Conservation (phyloP, 2,888 invertebrate genomes). For the Dichetophora obliterata region DNA sequence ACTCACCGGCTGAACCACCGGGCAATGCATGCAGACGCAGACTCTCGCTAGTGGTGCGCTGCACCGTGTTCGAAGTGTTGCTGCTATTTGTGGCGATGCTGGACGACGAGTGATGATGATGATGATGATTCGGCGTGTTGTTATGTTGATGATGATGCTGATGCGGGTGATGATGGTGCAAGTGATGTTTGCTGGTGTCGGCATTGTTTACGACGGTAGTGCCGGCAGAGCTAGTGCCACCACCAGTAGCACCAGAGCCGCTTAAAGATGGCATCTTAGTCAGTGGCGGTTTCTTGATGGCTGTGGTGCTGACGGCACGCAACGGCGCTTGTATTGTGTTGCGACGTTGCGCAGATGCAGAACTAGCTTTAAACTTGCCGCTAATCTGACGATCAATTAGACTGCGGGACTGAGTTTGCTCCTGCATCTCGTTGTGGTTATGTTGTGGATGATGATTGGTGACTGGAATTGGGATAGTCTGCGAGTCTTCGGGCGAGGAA, state of each 20-base stretch:
- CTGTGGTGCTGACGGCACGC: conserved; percentile 55
- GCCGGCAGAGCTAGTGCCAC: conserved; percentile 22
- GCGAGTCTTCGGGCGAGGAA: conserved; percentile 42
- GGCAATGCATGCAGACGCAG: conserved; percentile 72
- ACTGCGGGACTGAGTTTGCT: conserved; percentile 52
- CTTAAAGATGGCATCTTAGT: conserved; percentile 60
- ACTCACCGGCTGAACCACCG: conserved; percentile 44
- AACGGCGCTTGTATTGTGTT: conserved; percentile 61
- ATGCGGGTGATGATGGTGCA: conserved; percentile 54
- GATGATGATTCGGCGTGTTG: conserved; percentile 50
- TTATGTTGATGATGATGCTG: conserved; percentile 56
- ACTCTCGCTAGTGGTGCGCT: conserved; percentile 81
- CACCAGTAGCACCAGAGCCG: conserved; percentile 35
- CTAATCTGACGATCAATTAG: conserved; percentile 65
- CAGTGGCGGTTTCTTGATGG: conserved; percentile 58
- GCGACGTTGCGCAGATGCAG: conserved; percentile 54
- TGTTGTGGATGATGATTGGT: conserved; percentile 44
- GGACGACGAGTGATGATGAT: conserved; percentile 46
- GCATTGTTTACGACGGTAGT: conserved; percentile 23
- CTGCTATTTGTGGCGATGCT: conserved; percentile 26
- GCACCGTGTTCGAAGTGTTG: conserved; percentile 70
- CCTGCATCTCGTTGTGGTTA: conserved; percentile 40
- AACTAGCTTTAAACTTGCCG: conserved; percentile 58
- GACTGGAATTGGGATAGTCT: conserved; percentile 19
- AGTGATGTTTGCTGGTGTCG: conserved; percentile 51